phyloP scores from a whole-genome alignment of 2,797 vertebrate species.

The Megalops cyprinoides region DNA sequence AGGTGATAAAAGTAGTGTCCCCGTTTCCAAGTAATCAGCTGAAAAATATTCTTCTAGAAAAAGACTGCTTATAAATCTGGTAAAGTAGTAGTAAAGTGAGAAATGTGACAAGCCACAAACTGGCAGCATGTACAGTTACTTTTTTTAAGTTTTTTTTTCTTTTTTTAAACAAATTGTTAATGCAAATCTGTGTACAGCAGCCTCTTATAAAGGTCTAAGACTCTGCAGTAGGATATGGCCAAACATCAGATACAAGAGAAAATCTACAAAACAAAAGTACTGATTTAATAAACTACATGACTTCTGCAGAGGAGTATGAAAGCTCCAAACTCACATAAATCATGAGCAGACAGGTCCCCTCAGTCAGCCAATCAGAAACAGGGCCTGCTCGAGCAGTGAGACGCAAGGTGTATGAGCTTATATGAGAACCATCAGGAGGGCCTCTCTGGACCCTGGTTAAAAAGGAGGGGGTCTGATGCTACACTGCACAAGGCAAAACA shows the following conservation, averaged over 20 bases:
- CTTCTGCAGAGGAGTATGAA: neutral
- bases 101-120: conserved; percentile 39
- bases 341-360: neutral
- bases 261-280: neutral
- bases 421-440: neutral
- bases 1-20: conserved; percentile 44
- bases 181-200: conserved; percentile 71
- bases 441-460: neutral
- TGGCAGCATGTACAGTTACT: conserved; percentile 47
- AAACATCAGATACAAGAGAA: neutral
- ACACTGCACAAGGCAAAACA: neutral
- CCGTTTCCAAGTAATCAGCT: conserved; percentile 39
- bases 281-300: neutral
- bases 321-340: neutral
- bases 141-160: conserved; percentile 18
- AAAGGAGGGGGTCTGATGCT: neutral
- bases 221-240: conserved; percentile 49
- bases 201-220: conserved; percentile 79
- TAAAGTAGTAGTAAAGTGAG: conserved; percentile 46
- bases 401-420: neutral
- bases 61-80: conserved; percentile 51
- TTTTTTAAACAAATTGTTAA: conserved; percentile 57
- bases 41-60: conserved; percentile 36
- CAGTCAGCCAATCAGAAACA: neutral
- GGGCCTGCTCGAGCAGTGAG: neutral